Evolutionary conservation across 1,140 invertebrate species (phyloP).

Genomic region (Chelonus insularis): DNA sequence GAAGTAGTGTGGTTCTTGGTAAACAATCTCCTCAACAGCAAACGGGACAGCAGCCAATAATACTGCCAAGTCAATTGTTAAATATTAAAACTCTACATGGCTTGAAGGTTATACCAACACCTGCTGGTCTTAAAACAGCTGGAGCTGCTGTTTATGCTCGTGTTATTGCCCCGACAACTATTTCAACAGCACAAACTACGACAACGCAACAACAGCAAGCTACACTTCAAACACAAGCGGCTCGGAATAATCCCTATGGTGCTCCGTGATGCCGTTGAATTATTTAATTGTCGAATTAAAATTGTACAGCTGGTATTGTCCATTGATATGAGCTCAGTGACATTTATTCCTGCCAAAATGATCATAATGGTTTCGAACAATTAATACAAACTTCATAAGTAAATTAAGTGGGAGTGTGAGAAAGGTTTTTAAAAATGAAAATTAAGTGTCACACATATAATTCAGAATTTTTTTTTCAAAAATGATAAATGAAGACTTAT

Average conservation of each 20-base stretch:
- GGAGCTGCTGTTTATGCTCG: constrained; percentile 54
- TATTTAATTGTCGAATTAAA: not conserved
- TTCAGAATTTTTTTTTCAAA: constrained; percentile 10
- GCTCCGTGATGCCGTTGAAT: constrained; percentile 36
- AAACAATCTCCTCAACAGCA: constrained; percentile 41
- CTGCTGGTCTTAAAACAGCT: constrained; percentile 54
- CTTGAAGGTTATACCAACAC: constrained; percentile 69
- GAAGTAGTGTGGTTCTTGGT: constrained; percentile 46
- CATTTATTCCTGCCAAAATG: not conserved
- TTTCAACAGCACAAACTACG: constrained; percentile 45
- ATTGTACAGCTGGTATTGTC: not conserved
- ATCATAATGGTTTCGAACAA: no score
- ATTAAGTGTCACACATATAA: not conserved
- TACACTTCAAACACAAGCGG: constrained; percentile 30
- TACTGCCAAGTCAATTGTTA: constrained; percentile 67
- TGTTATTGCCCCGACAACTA: constrained; percentile 53
- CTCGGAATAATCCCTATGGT: constrained; percentile 46
- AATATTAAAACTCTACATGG: constrained; percentile 72
- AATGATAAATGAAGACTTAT: constrained; percentile 46
- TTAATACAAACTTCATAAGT: no score
- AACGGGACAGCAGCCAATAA: constrained; percentile 59
- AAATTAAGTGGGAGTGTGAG: not conserved
- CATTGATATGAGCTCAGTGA: not conserved
- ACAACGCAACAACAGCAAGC: constrained; percentile 24
- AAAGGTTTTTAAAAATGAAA: not conserved